Base-by-base conservation (phyloP, 2,888 invertebrate species). In the Rhagonycha fulva region DNA sequence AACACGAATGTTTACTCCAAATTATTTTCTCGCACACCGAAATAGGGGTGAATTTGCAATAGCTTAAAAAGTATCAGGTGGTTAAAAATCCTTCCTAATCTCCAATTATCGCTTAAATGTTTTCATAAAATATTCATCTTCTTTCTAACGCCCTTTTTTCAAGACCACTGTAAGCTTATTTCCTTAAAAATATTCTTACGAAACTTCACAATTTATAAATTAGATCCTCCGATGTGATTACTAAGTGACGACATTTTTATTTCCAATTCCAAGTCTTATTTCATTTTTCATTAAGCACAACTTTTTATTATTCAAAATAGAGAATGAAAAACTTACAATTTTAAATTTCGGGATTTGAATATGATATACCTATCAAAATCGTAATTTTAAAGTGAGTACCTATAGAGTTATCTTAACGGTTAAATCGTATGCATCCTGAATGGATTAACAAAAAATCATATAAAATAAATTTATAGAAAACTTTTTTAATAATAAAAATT, bases 71-170 rank as follows among this genome's bases (percentile, higher is more conserved):
- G 78, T 74, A 75, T 76, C 78, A 78, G 78, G 78, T 78, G 78
- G 73, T 72, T 75, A 78, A 78, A 78, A 78, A 78, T 78, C 78
- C 69, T 76, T 71, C 71, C 76, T 76, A 78, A 78, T 78, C 78
- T 73, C 75, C 76, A 76, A 78, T 78, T 78, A 78, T 75, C 70
- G 72, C 77, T 72, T 77, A 75, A 77, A 74, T 71, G 71, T 63
- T 67, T 28, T 63, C 63, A 71, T 77, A 77, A 77, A 75, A 77
- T 77, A 77, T 75, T 74, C 77, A 71, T 68, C 71, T 47, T 62
- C 14, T 66, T 69, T 68, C 69, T 68, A 26, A n/a, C 62, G 66
- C 60, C 74, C 74, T 74, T 72, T 62, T 72, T 70, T 23, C 32
- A 23, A 71, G 68, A 68, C 11, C 47, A 47, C 62, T 67, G 70